These are phyloP conservation scores for Tricholauxania praeusta DNA, from an alignment of 2,888 invertebrate genomes.

Conservation along the genomic window DNA sequence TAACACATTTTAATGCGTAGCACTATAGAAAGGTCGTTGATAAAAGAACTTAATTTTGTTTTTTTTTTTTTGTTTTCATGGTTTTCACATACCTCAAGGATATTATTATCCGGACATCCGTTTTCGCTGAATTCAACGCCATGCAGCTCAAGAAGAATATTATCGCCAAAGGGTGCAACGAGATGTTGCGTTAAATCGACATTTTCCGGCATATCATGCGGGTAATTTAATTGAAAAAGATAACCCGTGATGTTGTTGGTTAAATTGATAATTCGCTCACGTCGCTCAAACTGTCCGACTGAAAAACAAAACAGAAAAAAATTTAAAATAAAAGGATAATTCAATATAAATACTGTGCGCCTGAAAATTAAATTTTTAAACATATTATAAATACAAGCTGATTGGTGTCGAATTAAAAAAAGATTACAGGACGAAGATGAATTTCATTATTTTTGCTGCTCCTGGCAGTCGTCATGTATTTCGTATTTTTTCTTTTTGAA, in stretches of 20 bases:
- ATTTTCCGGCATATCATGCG: conserved; percentile 69
- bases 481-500: too few relatives aligned
- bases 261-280: conserved; percentile 69
- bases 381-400: too few relatives aligned
- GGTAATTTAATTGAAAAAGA: conserved; percentile 73
- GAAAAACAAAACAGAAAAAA: conserved; percentile 40
- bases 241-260: conserved; percentile 68
- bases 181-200: conserved; percentile 72
- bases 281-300: conserved; percentile 64
- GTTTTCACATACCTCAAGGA: conserved; percentile 69
- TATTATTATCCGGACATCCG: conserved; percentile 69
- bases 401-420: too few relatives aligned
- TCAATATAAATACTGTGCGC: too few relatives aligned
- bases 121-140: conserved; percentile 68
- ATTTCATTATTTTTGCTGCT: too few relatives aligned
- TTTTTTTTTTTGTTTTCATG: not conserved
- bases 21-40: too few relatives aligned
- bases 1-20: too few relatives aligned
- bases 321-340: too few relatives aligned
- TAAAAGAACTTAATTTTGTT: not conserved
- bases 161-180: conserved; percentile 71
- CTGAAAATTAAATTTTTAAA: too few relatives aligned
- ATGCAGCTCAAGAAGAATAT: conserved; percentile 70
- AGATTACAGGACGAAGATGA: too few relatives aligned
- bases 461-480: too few relatives aligned